phyloP scores from a whole-genome alignment of 1,140 invertebrate genomes.

The Sycophila sp. region DNA sequence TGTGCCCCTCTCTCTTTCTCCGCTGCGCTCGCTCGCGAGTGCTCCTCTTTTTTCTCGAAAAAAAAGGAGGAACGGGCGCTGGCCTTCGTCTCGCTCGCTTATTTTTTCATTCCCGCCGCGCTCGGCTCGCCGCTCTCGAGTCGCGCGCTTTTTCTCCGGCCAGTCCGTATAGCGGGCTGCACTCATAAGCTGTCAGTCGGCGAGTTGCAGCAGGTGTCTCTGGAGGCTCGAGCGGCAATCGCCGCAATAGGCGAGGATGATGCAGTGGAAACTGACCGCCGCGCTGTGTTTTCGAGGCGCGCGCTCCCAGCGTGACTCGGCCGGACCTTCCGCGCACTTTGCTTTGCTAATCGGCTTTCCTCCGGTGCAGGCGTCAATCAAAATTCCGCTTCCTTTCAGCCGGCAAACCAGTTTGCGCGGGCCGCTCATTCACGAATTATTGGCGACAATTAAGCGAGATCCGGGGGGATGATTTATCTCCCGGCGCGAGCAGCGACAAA shows the following conservation, averaged over 20 bases:
- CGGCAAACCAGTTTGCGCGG: background rate
- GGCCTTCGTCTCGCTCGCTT: background rate
- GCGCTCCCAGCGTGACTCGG: background rate
- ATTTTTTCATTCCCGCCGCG: background rate
- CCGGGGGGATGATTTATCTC: background rate
- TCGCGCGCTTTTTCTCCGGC: too few species aligned
- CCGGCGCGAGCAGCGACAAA: too few species aligned
- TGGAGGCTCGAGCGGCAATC: background rate
- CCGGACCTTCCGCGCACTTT: background rate
- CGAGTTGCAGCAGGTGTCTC: conserved; percentile 5
- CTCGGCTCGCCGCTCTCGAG: background rate
- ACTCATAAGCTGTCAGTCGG: background rate
- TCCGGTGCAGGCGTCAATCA: conserved; percentile 4
- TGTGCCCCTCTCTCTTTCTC: too few species aligned
- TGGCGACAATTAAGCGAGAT: background rate
- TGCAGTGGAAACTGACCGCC: background rate
- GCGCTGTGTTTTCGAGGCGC: background rate
- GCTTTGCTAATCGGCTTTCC: background rate
- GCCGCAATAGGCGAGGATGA: conserved; percentile 3
- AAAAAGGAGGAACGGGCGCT: background rate
- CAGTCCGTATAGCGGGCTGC: background rate
- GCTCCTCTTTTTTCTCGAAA: conserved; percentile 6
- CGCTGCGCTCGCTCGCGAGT: background rate
- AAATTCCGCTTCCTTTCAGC: background rate
- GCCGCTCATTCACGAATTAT: background rate